Base-by-base conservation (phyloP, 2,888 invertebrate genomes). In the Sinopyrophorus schimmeli region DNA sequence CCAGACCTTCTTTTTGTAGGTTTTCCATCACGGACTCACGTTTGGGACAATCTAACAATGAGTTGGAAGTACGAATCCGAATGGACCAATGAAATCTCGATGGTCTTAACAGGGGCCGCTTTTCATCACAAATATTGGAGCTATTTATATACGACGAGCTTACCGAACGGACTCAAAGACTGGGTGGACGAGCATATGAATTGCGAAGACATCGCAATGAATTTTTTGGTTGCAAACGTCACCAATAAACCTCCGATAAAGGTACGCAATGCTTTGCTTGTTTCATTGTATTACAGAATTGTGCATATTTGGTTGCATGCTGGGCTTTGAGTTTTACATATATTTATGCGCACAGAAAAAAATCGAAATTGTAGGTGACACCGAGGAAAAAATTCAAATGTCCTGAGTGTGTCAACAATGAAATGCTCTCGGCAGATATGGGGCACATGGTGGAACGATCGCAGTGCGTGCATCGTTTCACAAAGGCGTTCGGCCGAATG, bases 191-290 rank as follows among this genome's bases (percentile, higher is more conserved):
- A 89, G 9, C 88, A 91, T 67, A 95, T 96, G 89, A 97, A 97
- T 74, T 97, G 96, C 70, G 97, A 97, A 73, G 96, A 97, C 69
- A 94, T 97, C 60, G 96, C 96, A 1, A 96, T 97, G 93, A 97
- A 97, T 74, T 97, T 96, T 75, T 81, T 97, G 3, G 90, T 97
- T 17, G 89, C 95, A 1, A 95, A 96, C 70, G 75, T 90, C 10
- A 96, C 96, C 0, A 88, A 91, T 60, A 95, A 95, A 75, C 87
- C 95, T 1, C 95, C 96, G 0, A 92, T 97, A 43, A 92, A 92
- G 77, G 87, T 87, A 68, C 57, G 5, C n/a, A n/a, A n/a, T n/a
- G n/a, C n/a, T n/a, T n/a, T n/a, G n/a, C n/a, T n/a, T n/a, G n/a
- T n/a, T n/a, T n/a, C n/a, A n/a, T n/a, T n/a, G n/a, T n/a, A n/a